Conservation (phyloP, 1,140 invertebrate genomes). For the Drosophila asahinai region DNA sequence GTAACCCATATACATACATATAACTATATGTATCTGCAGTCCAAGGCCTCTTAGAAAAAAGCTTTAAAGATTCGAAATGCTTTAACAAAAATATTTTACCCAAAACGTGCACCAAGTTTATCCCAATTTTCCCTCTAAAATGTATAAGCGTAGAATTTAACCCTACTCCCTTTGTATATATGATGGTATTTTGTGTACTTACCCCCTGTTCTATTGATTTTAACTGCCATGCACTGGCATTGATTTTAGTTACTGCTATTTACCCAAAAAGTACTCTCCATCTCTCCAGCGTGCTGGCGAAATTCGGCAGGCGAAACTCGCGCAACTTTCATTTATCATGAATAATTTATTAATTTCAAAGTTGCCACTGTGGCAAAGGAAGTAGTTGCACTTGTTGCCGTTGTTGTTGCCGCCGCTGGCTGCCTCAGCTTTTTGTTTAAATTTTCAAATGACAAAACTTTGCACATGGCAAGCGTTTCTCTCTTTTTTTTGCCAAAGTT, state of each 20-base stretch:
- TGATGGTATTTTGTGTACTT: neutral
- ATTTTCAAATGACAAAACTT: conserved; percentile 81
- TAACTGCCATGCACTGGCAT: conserved; percentile 6
- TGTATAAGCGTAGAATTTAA: neutral
- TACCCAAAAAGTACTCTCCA: conserved; percentile 19
- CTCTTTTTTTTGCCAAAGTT: conserved; percentile 69
- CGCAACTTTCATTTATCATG: conserved; percentile 68
- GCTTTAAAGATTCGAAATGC: neutral
- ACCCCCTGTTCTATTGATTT: conserved; percentile 39
- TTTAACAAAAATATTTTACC: neutral
- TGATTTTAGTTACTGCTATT: conserved; percentile 32
- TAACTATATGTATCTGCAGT: neutral
- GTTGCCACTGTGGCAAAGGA: conserved; percentile 48
- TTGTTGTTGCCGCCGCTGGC: conserved; percentile 48
- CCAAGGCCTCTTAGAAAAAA: neutral
- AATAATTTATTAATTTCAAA: conserved; percentile 69
- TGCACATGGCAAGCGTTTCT: conserved; percentile 53
- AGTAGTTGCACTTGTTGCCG: conserved; percentile 49
- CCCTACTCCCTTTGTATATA: neutral
- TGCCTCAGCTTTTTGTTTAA: conserved; percentile 73
- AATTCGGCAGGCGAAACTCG: conserved; percentile 20
- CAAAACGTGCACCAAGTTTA: no score
- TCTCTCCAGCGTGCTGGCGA: neutral
- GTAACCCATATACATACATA: neutral
- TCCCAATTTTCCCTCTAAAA: no score